Conservation (phyloP, 2,113 vertebrate species). For the Asarcornis scutulata region DNA sequence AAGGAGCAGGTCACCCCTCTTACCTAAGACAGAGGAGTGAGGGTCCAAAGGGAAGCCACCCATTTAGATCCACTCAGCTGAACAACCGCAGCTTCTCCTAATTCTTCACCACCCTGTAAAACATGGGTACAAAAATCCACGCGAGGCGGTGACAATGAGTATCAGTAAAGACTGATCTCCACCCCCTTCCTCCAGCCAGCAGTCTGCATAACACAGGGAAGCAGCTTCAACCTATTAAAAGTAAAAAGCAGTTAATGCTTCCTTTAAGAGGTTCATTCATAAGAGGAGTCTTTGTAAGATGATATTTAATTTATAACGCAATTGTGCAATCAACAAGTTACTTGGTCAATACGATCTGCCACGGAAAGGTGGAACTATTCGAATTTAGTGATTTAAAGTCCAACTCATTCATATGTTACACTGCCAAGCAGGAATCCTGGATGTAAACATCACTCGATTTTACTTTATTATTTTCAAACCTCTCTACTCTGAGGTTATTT, state of each 20-base stretch:
- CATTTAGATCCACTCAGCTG: constrained; percentile 50
- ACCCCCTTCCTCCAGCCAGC: constrained; percentile 34
- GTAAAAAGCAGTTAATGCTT: constrained; percentile 37
- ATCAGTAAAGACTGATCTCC: not conserved
- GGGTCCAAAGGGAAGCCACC: constrained; percentile 46
- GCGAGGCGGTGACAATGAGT: not conserved
- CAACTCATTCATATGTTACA: not conserved
- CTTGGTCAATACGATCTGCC: not conserved
- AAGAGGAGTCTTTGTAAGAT: not conserved
- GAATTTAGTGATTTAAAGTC: not conserved
- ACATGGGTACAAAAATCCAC: constrained; percentile 41
- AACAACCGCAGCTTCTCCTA: constrained; percentile 53
- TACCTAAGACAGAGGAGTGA: constrained; percentile 49
- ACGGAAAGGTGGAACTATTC: not conserved
- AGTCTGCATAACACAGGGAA: constrained; percentile 45
- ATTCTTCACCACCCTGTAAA: constrained; percentile 60
- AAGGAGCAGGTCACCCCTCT: constrained; percentile 20
- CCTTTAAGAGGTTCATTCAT: constrained; percentile 29
- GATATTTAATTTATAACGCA: not conserved
- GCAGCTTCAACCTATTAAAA: constrained; percentile 51
- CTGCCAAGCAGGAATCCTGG: not conserved
- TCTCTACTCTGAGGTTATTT: not conserved
- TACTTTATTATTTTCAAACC: not conserved
- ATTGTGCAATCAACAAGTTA: not conserved
- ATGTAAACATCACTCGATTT: not conserved